Evolutionary conservation across 2,888 invertebrate genomes (phyloP).

Genomic region (Dicranocentrus wangi): DNA sequence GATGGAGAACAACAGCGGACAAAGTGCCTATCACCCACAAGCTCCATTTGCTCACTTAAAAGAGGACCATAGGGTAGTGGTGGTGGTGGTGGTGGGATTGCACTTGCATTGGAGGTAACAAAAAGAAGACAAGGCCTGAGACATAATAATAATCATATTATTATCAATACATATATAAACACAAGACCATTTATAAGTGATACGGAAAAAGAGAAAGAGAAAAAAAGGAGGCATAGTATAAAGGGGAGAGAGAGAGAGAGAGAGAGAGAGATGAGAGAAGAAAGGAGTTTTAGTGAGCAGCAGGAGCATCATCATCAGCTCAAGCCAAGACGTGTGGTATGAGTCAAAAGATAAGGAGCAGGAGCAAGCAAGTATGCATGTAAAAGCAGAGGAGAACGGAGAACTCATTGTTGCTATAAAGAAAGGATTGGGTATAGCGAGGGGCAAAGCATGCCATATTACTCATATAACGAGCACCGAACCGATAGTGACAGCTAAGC

Average conservation of each 20-base stretch:
- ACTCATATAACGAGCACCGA: not conserved
- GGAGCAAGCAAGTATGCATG: slow-evolving; percentile 55
- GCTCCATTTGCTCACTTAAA: slow-evolving; percentile 52
- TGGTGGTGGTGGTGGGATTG: no score
- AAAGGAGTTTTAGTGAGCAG: slow-evolving; percentile 58
- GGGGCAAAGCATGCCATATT: not conserved
- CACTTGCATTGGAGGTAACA: slow-evolving; percentile 38
- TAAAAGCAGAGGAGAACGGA: slow-evolving; percentile 30
- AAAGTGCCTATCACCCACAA: slow-evolving; percentile 64
- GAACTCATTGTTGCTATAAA: slow-evolving; percentile 18
- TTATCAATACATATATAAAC: slow-evolving; percentile 53
- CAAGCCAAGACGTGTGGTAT: slow-evolving; percentile 63
- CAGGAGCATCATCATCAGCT: slow-evolving; percentile 51
- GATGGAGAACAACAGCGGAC: slow-evolving; percentile 24
- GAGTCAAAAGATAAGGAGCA: slow-evolving; percentile 58
- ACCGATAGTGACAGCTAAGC: not conserved
- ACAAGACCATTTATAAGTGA: slow-evolving; percentile 57
- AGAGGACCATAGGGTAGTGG: not conserved
- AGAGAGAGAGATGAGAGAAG: slow-evolving; percentile 54
- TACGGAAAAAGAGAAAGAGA: slow-evolving; percentile 45
- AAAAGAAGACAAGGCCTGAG: slow-evolving; percentile 59
- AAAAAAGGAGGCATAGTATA: no score
- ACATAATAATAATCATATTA: slow-evolving; percentile 59
- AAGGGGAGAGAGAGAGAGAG: slow-evolving; percentile 40
- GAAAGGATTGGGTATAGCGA: slow-evolving; percentile 1